Conservation (phyloP, 2,888 invertebrate genomes). For the Lamproptera curius region DNA sequence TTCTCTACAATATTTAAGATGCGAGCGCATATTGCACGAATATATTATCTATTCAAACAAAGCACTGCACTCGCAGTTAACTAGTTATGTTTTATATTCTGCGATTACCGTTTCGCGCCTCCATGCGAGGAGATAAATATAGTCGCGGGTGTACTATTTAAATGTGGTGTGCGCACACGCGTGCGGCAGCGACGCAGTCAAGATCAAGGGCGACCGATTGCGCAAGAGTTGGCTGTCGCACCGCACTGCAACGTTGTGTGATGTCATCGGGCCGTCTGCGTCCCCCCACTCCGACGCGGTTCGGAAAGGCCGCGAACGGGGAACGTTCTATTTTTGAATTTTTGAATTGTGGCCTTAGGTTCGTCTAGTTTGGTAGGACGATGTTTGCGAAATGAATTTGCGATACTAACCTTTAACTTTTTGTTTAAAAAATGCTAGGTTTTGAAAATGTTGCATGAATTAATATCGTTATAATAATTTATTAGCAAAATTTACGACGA, state of each 20-base stretch:
- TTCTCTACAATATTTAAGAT: too few relatives aligned
- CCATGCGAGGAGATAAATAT: slow-evolving; percentile 69
- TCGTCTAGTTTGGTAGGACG: slow-evolving; percentile 9
- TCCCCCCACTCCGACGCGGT: slow-evolving; percentile 42
- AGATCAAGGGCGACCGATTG: slow-evolving; percentile 77
- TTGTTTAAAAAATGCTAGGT: too few relatives aligned
- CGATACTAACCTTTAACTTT: too few relatives aligned
- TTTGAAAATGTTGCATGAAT: too few relatives aligned
- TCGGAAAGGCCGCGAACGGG: slow-evolving; percentile 63
- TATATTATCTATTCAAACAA: slow-evolving; percentile 2
- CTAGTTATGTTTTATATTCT: slow-evolving; percentile 34
- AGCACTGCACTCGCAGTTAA: background rate
- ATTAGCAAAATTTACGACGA: too few relatives aligned
- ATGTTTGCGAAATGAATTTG: too few relatives aligned
- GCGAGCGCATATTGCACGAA: background rate
- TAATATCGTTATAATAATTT: too few relatives aligned
- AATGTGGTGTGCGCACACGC: slow-evolving; percentile 60
- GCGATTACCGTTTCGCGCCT: slow-evolving; percentile 62
- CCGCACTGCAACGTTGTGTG: slow-evolving; percentile 62
- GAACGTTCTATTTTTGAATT: slow-evolving; percentile 64
- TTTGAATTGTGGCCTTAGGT: slow-evolving; percentile 36
- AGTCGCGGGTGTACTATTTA: slow-evolving; percentile 55
- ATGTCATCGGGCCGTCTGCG: slow-evolving; percentile 68
- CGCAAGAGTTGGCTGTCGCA: slow-evolving; percentile 75
- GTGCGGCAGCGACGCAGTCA: slow-evolving; percentile 75